Evolutionary conservation across 2,113 vertebrate species (phyloP), one percentile per base, ranked within the genome.

Genomic region (Turdus rufiventris): DNA sequence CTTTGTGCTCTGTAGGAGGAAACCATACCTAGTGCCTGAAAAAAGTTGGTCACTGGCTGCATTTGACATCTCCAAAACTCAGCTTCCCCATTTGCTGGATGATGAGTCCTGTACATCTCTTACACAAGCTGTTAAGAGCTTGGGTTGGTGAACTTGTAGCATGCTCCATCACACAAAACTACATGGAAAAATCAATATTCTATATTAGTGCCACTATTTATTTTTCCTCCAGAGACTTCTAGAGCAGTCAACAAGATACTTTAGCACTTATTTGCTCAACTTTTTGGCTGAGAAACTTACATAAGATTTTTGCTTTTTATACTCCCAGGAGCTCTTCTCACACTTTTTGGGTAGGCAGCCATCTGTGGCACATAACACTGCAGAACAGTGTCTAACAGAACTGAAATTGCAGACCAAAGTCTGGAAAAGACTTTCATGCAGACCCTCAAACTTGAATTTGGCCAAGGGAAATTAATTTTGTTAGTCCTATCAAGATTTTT

Each of bases 221-320:
- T 92, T 96, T 90, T 90, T 71, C 50, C 63, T 74, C 79, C 48
- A n/a, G 82, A 86, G 80, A 51, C 76, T 81, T 72, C 79, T 73
- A 71, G 45, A 86, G 57, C 78, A 90, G 62, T 42, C 73, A 83
- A 83, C 75, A 90, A 82, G 79, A 56, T 63, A 62, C 72, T 91
- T 83, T 61, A 88, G 75, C 63, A 77, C 56, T 71, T 92, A 91
- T 31, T 93, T 85, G 73, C 79, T 94, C 88, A 86, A 86, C 57
- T 94, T 96, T 83, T 67, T 68, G 88, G 61, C 79, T 91, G 76
- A 89, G 76, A 92, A 95, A 86, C 63, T 89, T 91, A 85, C 6
- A 5, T 74, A 88, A 90, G 31, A 48, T 72, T 95, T 93, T 77
- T 89, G 43, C 89, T 96, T 93, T 97, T 90, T 91, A 85, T 95